Evolutionary conservation across 2,797 vertebrate genomes (phyloP).

Genomic region (Cynopterus sphinx): DNA sequence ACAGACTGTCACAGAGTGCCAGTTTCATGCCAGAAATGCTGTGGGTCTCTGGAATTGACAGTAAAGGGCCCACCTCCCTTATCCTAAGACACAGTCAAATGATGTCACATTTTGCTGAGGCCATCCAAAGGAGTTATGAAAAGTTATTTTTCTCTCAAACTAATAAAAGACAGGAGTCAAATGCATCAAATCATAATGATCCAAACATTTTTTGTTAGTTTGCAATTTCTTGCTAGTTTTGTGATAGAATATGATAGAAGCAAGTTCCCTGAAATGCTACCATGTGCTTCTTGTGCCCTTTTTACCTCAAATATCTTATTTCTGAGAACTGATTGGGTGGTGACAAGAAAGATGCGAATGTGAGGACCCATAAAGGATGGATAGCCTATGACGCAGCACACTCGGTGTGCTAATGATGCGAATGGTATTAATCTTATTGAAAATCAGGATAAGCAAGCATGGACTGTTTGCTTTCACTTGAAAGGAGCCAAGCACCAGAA

Average conservation of each 20-base stretch:
- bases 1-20: fast-evolving
- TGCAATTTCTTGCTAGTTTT: not conserved
- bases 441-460: not conserved
- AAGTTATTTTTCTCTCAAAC: not conserved
- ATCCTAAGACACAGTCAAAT: not conserved
- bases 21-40: not conserved
- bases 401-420: too few species aligned
- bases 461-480: not conserved
- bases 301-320: not conserved
- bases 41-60: not conserved
- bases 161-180: not conserved
- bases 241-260: not conserved
- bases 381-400: not conserved
- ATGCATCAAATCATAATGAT: not conserved
- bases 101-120: not conserved
- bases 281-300: not conserved
- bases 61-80: not conserved
- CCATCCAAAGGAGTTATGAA: not conserved
- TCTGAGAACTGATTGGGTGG: not conserved
- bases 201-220: not conserved
- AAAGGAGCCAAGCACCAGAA: not conserved
- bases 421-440: not conserved
- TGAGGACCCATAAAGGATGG: not conserved
- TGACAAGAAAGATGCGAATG: not conserved
- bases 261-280: not conserved